phyloP scores from a whole-genome alignment of 2,888 invertebrate genomes.

The Caenorhabditis becei region DNA sequence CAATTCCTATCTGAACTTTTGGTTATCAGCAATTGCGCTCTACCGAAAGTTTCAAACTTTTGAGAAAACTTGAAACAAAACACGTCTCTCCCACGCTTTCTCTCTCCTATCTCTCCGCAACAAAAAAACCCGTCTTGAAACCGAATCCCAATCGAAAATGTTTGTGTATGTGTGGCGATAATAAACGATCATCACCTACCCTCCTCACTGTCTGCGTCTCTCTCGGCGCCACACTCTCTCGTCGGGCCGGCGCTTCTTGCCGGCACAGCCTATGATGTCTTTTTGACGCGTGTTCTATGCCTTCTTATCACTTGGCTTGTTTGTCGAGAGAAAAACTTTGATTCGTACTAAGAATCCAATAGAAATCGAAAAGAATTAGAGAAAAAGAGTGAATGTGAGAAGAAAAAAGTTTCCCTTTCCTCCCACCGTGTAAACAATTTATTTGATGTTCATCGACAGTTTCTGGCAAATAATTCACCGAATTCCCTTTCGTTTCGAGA shows the following conservation, averaged over 20 bases:
- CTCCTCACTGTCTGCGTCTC: constrained; percentile 14
- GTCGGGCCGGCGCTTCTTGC: not conserved
- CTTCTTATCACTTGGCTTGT: constrained; percentile 27
- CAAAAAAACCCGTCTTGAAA: constrained; percentile 43
- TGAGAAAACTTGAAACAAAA: too few species aligned
- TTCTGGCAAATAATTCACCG: constrained; percentile 8
- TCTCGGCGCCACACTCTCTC: constrained; percentile 6
- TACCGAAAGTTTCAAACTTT: too few species aligned
- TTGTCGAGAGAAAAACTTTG: constrained; percentile 2
- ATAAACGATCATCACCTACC: constrained; percentile 32
- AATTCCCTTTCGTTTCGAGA: not conserved
- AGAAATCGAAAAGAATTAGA: not conserved
- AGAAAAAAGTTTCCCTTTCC: not conserved
- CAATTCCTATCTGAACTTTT: too few species aligned
- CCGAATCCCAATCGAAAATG: constrained; percentile 46
- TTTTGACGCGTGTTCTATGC: constrained; percentile 44
- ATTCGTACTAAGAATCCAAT: constrained; percentile 33
- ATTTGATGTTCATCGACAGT: not conserved
- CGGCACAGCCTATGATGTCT: constrained; percentile 39
- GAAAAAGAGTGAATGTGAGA: too few species aligned
- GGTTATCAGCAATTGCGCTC: too few species aligned
- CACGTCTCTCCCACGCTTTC: too few species aligned
- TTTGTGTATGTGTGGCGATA: constrained; percentile 48
- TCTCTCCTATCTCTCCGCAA: not conserved
- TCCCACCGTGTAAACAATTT: constrained; percentile 30